Evolutionary conservation across 2,888 invertebrate species (phyloP).

Genomic region (Troides helena): DNA sequence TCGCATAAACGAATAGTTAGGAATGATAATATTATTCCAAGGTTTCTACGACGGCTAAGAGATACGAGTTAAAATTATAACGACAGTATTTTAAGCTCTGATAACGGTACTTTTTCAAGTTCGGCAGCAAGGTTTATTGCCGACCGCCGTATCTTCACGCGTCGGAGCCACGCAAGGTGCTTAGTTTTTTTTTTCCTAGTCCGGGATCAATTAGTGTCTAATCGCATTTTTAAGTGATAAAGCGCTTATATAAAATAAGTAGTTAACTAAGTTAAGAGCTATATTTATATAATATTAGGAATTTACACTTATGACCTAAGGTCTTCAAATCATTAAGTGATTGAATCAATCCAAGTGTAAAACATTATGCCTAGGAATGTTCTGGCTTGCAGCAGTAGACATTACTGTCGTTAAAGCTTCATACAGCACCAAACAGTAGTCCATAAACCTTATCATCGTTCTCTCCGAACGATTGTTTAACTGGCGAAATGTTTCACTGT

Average conservation of each 20-base stretch:
- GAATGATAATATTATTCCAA: background rate
- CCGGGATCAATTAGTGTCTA: constrained; percentile 26
- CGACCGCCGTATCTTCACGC: constrained; percentile 14
- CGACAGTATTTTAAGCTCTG: constrained; percentile 16
- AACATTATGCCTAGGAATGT: no score
- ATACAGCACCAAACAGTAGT: no score
- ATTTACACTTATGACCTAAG: no score
- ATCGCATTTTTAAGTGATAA: constrained; percentile 22
- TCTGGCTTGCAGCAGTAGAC: no score
- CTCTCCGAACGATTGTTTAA: no score
- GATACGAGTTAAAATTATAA: constrained; percentile 16
- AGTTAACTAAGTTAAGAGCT: background rate
- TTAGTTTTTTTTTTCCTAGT: constrained; percentile 26
- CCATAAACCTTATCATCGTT: no score
- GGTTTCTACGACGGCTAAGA: background rate
- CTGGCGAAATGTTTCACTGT: no score
- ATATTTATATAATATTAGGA: background rate
- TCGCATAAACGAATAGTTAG: no score
- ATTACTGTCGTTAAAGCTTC: no score
- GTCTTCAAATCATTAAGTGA: no score
- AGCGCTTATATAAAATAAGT: constrained; percentile 15
- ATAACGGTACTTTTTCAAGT: constrained; percentile 12
- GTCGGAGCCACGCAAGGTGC: constrained; percentile 19
- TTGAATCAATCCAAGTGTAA: no score
- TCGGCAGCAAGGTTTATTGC: constrained; percentile 7